phyloP scores from a whole-genome alignment of 1,140 invertebrate genomes.

The Drosophila elegans region DNA sequence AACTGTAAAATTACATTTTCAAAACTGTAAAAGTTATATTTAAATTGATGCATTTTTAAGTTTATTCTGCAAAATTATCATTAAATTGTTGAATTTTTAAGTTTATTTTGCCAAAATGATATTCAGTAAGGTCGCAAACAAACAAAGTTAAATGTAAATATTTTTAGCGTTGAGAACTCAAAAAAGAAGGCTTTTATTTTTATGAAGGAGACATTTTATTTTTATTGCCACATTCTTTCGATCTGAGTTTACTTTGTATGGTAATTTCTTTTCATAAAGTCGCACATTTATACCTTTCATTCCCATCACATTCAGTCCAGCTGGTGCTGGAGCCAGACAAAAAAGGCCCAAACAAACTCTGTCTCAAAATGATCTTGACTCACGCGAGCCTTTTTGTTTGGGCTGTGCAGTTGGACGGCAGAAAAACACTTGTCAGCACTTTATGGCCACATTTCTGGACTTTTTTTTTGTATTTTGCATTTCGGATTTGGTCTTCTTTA shows the following conservation, averaged over 20 bases:
- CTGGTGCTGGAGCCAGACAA: conserved; percentile 22
- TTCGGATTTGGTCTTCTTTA: conserved; percentile 24
- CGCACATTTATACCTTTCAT: conserved; percentile 26
- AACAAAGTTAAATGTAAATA: no score
- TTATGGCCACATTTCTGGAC: conserved; percentile 53
- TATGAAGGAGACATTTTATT: conserved; percentile 17
- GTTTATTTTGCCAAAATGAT: no score
- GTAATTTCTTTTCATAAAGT: conserved; percentile 30
- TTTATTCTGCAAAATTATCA: not conserved
- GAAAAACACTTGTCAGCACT: conserved; percentile 73
- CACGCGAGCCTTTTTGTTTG: conserved; percentile 45
- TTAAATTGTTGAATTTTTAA: no score
- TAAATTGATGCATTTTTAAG: no score
- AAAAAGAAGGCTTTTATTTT: conserved; percentile 7
- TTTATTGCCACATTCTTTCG: conserved; percentile 18
- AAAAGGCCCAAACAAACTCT: conserved; percentile 36
- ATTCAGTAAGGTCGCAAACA: no score
- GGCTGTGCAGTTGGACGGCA: conserved; percentile 14
- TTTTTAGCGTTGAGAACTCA: not conserved
- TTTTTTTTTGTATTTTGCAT: conserved; percentile 37
- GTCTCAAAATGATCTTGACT: conserved; percentile 51
- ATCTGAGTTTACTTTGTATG: conserved; percentile 28
- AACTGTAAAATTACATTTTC: no score
- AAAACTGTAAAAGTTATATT: no score
- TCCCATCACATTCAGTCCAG: conserved; percentile 16